Conservation (phyloP, 2,113 vertebrate genomes). For the Otus sunia region DNA sequence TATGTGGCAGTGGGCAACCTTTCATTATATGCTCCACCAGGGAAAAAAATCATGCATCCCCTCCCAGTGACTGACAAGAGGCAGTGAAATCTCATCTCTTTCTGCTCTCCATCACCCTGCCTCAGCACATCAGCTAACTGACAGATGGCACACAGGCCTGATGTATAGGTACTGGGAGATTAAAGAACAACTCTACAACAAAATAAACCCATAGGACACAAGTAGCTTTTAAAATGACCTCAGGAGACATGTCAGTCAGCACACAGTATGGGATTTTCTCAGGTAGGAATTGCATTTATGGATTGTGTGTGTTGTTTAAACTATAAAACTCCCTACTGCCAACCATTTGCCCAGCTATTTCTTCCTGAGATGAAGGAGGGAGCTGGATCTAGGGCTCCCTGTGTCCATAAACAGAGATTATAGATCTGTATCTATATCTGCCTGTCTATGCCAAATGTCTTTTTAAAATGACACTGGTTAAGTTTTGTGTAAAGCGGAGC, state of each 20-base stretch:
- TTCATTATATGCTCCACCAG: background rate
- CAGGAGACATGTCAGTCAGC: background rate
- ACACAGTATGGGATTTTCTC: slow-evolving; percentile 12
- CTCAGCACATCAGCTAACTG: slow-evolving; percentile 13
- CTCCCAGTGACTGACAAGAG: slow-evolving; percentile 4
- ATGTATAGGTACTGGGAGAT: slow-evolving; percentile 8
- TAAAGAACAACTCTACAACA: slow-evolving; percentile 12
- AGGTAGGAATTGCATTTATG: background rate
- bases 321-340: background rate
- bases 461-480: background rate
- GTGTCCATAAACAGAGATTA: background rate
- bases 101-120: background rate
- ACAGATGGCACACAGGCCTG: background rate
- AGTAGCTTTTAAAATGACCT: slow-evolving; percentile 37
- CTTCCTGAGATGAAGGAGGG: background rate
- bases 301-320: background rate
- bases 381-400: background rate
- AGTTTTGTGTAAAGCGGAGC: background rate
- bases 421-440: background rate
- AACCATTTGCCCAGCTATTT: background rate
- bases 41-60: background rate
- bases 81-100: background rate
- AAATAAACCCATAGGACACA: slow-evolving; percentile 35
- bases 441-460: background rate
- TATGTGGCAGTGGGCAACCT: background rate